Conservation (phyloP, 2,888 invertebrate genomes). For the Cheilosia soror region DNA sequence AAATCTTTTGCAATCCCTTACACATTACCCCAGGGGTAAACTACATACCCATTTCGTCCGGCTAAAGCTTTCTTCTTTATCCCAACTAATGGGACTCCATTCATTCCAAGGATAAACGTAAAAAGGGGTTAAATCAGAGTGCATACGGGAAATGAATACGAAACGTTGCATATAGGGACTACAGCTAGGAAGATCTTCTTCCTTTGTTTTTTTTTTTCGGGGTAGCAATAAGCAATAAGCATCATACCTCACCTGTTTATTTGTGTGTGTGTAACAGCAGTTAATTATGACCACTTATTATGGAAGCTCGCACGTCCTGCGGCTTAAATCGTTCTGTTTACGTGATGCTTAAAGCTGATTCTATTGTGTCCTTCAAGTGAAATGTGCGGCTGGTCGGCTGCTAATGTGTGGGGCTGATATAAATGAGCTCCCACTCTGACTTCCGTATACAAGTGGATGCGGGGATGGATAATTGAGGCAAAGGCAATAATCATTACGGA, state of each 20-base stretch:
- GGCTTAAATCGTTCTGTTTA: constrained; percentile 25
- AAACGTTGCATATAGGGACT: not conserved
- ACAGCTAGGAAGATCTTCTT: not conserved
- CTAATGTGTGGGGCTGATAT: constrained; percentile 5
- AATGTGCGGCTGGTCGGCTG: not conserved
- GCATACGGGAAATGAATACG: constrained; percentile 9
- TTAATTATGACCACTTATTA: constrained; percentile 57
- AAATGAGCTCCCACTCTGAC: not conserved
- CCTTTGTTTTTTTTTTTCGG: not conserved
- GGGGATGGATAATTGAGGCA: constrained; percentile 39
- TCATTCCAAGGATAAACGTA: constrained; percentile 21
- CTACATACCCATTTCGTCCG: not conserved
- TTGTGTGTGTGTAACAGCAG: constrained; percentile 22
- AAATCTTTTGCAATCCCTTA: constrained; percentile 17
- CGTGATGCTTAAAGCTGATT: constrained; percentile 31
- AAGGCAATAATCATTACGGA: constrained; percentile 43
- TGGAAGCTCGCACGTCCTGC: constrained; percentile 37
- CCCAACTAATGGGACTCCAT: constrained; percentile 44
- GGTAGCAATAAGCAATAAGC: not conserved
- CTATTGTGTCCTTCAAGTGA: constrained; percentile 2
- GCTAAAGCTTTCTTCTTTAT: constrained; percentile 13
- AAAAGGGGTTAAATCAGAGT: not conserved
- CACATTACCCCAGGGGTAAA: not conserved
- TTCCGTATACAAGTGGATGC: not conserved
- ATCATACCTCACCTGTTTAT: constrained; percentile 44